Percentiles rank a stretch among this genome's conserved stretches.
Evolutionary conservation across 2,888 invertebrate species (phyloP).

Genomic region (Tethea ocularis): DNA sequence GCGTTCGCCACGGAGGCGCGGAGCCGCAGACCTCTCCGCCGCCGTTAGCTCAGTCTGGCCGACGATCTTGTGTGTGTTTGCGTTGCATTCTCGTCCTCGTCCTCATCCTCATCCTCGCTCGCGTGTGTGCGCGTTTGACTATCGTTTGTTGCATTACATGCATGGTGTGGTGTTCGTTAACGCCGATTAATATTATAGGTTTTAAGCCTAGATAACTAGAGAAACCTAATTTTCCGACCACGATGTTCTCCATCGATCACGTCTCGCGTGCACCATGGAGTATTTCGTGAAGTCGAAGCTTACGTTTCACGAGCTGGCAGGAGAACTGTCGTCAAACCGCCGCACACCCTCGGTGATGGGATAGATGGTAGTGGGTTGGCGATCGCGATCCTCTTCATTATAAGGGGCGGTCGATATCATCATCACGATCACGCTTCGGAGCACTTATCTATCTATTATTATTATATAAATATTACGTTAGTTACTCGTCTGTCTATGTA

Average conservation of each 20-base stretch:
- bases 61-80: conserved; percentile 80
- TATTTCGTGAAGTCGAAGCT: conserved; percentile 35
- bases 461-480: conserved; percentile 23
- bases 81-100: conserved; percentile 66
- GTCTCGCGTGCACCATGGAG: conserved; percentile 52
- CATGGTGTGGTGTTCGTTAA: conserved; percentile 44
- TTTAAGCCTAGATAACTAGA: conserved; percentile 11
- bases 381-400: conserved; percentile 35
- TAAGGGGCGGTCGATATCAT: conserved; percentile 26
- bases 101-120: conserved; percentile 60
- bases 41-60: conserved; percentile 75
- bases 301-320: conserved; percentile 36
- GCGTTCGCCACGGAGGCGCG: conserved; percentile 46
- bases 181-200: not conserved
- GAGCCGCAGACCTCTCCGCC: conserved; percentile 32
- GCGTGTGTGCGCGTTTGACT: conserved; percentile 63
- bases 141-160: conserved; percentile 59
- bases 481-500: conserved; percentile 47
- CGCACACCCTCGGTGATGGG: conserved; percentile 40
- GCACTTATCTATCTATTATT: conserved; percentile 41
- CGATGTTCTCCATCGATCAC: conserved; percentile 57
- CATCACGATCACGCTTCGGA: conserved; percentile 56
- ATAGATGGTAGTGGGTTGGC: conserved; percentile 37
- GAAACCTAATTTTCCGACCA: conserved; percentile 41
- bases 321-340: conserved; percentile 61